These are phyloP conservation scores for Danio jaintianensis DNA, from an alignment of 2,797 vertebrate species.

Conservation along the genomic window DNA sequence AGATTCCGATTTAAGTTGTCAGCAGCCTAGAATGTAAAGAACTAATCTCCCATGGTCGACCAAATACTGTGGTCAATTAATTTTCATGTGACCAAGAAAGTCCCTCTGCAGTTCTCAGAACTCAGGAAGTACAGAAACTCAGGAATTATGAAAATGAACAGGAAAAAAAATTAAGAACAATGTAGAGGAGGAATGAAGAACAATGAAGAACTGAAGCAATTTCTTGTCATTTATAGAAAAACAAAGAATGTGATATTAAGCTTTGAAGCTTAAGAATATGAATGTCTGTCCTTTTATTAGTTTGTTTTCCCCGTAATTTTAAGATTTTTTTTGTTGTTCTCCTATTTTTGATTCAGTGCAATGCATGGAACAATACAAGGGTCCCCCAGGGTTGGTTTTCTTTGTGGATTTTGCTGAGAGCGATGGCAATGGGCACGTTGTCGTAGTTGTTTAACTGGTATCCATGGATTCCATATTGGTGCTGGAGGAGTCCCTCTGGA, in stretches of 20 bases:
- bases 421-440: conserved; percentile 62
- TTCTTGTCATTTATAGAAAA: conserved; percentile 79
- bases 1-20: conserved; percentile 52
- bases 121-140: conserved; percentile 72
- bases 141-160: conserved; percentile 81
- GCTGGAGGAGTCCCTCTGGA: conserved; percentile 97
- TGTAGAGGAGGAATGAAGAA: conserved; percentile 62
- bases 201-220: conserved; percentile 79
- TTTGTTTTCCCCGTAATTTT: conserved; percentile 77
- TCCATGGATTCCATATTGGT: conserved; percentile 99
- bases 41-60: conserved; percentile 81
- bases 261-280: conserved; percentile 79
- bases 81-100: conserved; percentile 67
- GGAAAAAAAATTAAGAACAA: conserved; percentile 64
- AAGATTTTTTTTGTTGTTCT: conserved; percentile 73
- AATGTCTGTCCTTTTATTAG: conserved; percentile 67
- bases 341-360: conserved; percentile 92
- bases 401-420: conserved; percentile 59
- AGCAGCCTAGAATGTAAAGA: conserved; percentile 63
- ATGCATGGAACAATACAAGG: conserved; percentile 86
- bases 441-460: conserved; percentile 87
- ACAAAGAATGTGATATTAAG: conserved; percentile 84
- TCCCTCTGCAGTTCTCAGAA: conserved; percentile 70
- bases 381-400: conserved; percentile 71
- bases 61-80: conserved; percentile 68